A percentile compares a stretch with the other conserved stretches of the same genome.
Evolutionary conservation across 1,140 invertebrate species (phyloP).

Genomic region (Daktulosphaira vitifoliae): DNA sequence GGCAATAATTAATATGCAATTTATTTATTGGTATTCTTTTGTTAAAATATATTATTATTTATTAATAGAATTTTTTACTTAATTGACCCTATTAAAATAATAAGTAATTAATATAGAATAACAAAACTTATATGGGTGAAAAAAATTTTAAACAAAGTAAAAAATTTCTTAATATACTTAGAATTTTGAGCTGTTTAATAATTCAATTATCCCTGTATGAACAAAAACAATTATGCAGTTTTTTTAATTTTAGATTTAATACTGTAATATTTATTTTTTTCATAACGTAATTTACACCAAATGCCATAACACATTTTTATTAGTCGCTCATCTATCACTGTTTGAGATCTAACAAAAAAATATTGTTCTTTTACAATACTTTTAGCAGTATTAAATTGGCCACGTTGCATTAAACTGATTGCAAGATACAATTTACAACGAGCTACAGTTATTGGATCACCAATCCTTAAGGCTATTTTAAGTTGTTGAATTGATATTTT

Average conservation of each 20-base stretch:
- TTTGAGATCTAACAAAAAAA: conserved; percentile 40
- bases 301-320: conserved; percentile 74
- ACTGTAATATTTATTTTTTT: conserved; percentile 20
- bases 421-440: conserved; percentile 76
- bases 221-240: no score
- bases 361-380: conserved; percentile 59
- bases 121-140: no score
- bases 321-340: conserved; percentile 50
- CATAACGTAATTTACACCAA: conserved; percentile 69
- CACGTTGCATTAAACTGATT: conserved; percentile 77
- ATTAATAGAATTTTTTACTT: no score
- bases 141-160: no score
- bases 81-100: no score
- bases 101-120: no score
- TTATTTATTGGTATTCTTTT: no score
- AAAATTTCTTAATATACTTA: no score
- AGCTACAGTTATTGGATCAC: conserved; percentile 66
- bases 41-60: no score
- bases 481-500: conserved; percentile 77
- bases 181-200: no score
- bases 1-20: no score
- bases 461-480: conserved; percentile 63
- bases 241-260: neutral
- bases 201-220: no score
- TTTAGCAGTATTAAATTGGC: conserved; percentile 54